Evolutionary conservation across 1,140 invertebrate species (phyloP).

Genomic region (Drosophila bocqueti): DNA sequence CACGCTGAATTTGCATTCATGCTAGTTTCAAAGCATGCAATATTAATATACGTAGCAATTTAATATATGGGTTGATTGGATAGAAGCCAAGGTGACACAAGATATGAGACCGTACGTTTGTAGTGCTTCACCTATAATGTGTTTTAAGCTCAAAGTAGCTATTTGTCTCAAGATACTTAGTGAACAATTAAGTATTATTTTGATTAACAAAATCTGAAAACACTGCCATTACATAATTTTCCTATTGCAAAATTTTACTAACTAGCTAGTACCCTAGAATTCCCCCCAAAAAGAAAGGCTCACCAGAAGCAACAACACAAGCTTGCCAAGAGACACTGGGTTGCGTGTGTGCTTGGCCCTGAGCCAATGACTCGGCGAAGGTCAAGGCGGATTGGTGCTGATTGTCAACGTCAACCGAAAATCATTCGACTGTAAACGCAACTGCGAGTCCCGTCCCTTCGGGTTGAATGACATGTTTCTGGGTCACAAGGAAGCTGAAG

Average conservation of each 20-base stretch:
- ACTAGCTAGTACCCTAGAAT: neutral
- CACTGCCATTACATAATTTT: neutral
- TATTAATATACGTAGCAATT: neutral
- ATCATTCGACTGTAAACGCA: slow-evolving; percentile 14
- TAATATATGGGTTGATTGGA: slow-evolving; percentile 9
- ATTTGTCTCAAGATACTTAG: neutral
- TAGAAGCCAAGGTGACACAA: neutral
- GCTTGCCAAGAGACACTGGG: slow-evolving; percentile 1
- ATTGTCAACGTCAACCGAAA: slow-evolving; percentile 22
- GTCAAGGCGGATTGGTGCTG: slow-evolving; percentile 34
- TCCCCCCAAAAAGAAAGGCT: neutral
- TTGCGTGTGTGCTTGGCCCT: slow-evolving; percentile 23
- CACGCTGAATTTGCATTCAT: neutral
- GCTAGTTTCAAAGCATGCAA: neutral
- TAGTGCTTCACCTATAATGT: neutral
- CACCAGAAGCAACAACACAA: neutral
- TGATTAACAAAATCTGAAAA: too few relatives aligned
- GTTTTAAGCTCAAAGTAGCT: neutral
- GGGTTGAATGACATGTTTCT: slow-evolving; percentile 18
- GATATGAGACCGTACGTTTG: neutral
- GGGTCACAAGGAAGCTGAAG: slow-evolving; percentile 36
- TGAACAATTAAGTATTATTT: neutral
- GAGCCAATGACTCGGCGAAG: slow-evolving; percentile 39
- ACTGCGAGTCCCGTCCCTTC: slow-evolving; percentile 14
- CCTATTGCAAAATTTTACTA: neutral